Conservation (phyloP, 1,140 invertebrate species). For the Reticulitermes speratus region DNA sequence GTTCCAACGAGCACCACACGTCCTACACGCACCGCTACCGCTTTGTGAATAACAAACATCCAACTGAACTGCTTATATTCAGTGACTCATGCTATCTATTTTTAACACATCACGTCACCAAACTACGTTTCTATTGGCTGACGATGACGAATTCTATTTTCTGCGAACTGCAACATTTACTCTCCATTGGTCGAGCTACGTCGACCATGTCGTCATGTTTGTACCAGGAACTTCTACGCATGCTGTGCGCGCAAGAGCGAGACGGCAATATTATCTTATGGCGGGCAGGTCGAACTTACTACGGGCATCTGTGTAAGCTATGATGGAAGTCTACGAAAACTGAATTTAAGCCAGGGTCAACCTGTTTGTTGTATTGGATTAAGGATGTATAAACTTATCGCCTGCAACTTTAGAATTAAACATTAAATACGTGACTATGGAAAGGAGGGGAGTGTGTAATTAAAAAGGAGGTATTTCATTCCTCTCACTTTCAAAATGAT, state of each 20-base stretch:
- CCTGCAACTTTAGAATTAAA: background rate
- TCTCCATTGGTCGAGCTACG: conserved; percentile 38
- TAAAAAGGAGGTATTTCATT: too few species aligned
- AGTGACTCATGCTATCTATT: conserved; percentile 52
- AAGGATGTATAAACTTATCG: background rate
- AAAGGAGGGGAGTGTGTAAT: too few species aligned
- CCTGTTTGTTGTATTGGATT: background rate
- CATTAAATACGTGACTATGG: background rate
- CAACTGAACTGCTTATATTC: conserved; percentile 47
- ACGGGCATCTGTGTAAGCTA: background rate
- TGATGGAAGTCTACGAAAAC: background rate
- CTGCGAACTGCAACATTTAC: conserved; percentile 38
- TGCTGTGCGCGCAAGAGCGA: background rate
- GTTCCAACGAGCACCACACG: too few species aligned
- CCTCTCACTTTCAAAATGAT: too few species aligned
- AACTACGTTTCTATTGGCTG: conserved; percentile 42
- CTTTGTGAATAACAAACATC: conserved; percentile 3
- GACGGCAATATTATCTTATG: background rate
- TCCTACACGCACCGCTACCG: background rate
- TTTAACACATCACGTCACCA: conserved; percentile 49
- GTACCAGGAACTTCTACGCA: background rate
- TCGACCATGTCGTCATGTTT: background rate
- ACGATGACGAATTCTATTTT: conserved; percentile 42
- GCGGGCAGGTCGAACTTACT: background rate
- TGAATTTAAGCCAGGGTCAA: background rate